Percentiles rank a stretch among this genome's conserved stretches.
Conservation (phyloP, 2,113 vertebrate species). For the Bothrops jararaca region DNA sequence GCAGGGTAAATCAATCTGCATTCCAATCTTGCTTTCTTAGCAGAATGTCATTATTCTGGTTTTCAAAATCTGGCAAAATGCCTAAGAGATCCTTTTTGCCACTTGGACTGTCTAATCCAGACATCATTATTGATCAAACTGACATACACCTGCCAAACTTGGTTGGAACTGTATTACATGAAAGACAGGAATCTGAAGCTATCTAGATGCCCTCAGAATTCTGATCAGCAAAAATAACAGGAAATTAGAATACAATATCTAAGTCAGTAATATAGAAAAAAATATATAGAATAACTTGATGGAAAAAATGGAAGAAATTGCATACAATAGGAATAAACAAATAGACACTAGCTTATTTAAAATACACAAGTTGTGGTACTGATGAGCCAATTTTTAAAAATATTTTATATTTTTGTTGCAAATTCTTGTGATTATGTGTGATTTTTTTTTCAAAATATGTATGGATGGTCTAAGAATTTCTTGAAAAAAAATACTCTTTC, state of each 20-base stretch:
- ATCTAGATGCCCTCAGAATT: constrained; percentile 15
- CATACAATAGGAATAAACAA: not conserved
- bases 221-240: constrained; percentile 33
- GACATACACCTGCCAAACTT: constrained; percentile 64
- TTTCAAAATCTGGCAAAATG: constrained; percentile 72
- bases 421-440: not conserved
- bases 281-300: not conserved
- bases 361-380: not conserved
- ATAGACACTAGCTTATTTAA: not conserved
- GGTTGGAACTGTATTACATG: constrained; percentile 39
- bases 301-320: not conserved
- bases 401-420: not conserved
- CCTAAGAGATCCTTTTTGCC: constrained; percentile 66
- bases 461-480: not conserved
- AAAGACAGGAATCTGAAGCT: constrained; percentile 44
- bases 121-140: constrained; percentile 68
- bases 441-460: not conserved
- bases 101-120: constrained; percentile 66
- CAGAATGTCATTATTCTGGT: constrained; percentile 69
- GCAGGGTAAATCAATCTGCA: constrained; percentile 66
- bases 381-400: not conserved
- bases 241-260: constrained; percentile 40
- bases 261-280: not conserved
- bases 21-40: constrained; percentile 73
- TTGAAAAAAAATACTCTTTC: not conserved